Base-by-base conservation (phyloP, 2,888 invertebrate species). In the Odontocerum albicorne region DNA sequence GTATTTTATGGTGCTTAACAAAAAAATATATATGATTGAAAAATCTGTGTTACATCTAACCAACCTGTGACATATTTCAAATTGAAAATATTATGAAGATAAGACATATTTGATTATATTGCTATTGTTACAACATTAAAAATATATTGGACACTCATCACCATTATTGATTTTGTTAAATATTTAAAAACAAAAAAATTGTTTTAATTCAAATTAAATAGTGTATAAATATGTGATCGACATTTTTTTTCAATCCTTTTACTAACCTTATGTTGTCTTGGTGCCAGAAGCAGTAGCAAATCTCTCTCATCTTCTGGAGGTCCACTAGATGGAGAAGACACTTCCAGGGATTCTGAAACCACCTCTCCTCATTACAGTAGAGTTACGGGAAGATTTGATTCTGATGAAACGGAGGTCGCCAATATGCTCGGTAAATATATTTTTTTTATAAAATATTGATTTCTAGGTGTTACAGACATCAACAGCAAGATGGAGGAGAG, bases 361-460 rank as follows among this genome's bases (percentile, higher is more conserved):
- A 77, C 84, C 38, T 88, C 88, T 50, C 92, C 92, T n/a, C 90
- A 89, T 68, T 90, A 87, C 71, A 82, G 81, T 63, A 81, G 91
- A 64, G 86, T 90, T 66, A 80, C 91, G 31, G 90, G 92, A 2
- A 81, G 90, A 53, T 93, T 92, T 72, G 94, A 94, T 73, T 91
- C 90, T 64, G 95, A 96, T 67, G 96, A 96, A 75, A 95, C 93
- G 1, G 96, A 97, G 75, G 96, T 94, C 57, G 96, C 96, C 42
- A 96, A 93, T 72, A 95, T 96, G 92, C 80, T 96, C 60, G 92
- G 92, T 89, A 74, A 72, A 73, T 68, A n/a, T n/a, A n/a, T n/a
- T n/a, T n/a, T n/a, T n/a, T n/a, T n/a, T n/a, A n/a, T n/a, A n/a
- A n/a, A n/a, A n/a, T n/a, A n/a, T n/a, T n/a, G n/a, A n/a, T n/a